These are phyloP conservation scores for Ectemnius cavifrons DNA, from an alignment of 2,888 invertebrate species.

Conservation along the genomic window DNA sequence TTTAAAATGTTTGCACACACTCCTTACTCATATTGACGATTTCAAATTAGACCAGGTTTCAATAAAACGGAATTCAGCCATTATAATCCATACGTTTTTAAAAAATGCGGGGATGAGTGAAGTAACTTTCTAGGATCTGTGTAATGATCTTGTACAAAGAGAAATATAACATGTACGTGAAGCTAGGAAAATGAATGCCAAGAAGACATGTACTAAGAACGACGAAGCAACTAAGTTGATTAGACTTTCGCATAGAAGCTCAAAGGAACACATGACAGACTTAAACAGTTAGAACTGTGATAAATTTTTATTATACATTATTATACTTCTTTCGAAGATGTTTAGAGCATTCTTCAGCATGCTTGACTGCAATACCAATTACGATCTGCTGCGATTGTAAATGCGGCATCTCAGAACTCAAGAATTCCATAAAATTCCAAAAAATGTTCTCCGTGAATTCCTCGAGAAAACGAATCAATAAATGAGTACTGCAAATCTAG, in stretches of 20 bases:
- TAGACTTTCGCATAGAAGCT: conserved; percentile 49
- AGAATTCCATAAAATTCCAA: background rate
- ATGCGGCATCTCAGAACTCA: conserved; percentile 5
- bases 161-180: conserved; percentile 30
- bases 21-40: conserved; percentile 39
- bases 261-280: conserved; percentile 41
- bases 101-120: conserved; percentile 18
- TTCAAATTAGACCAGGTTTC: conserved; percentile 18
- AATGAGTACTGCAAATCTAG: conserved; percentile 42
- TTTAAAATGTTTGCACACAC: conserved; percentile 49
- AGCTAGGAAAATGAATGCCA: conserved; percentile 30
- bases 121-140: conserved; percentile 23
- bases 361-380: conserved; percentile 36
- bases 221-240: conserved; percentile 29
- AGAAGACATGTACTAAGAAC: conserved; percentile 11
- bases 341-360: conserved; percentile 39
- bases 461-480: background rate
- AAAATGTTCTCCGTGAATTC: background rate
- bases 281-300: conserved; percentile 66
- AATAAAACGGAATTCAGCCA: conserved; percentile 12
- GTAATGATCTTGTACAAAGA: conserved; percentile 38
- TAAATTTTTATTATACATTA: conserved; percentile 60
- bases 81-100: conserved; percentile 21
- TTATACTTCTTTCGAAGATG: conserved; percentile 43
- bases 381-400: conserved; percentile 8